Evolutionary conservation across 2,797 vertebrate species (phyloP), one percentile per base, ranked within the genome.

Genomic region (Eurystomus glaucurus): DNA sequence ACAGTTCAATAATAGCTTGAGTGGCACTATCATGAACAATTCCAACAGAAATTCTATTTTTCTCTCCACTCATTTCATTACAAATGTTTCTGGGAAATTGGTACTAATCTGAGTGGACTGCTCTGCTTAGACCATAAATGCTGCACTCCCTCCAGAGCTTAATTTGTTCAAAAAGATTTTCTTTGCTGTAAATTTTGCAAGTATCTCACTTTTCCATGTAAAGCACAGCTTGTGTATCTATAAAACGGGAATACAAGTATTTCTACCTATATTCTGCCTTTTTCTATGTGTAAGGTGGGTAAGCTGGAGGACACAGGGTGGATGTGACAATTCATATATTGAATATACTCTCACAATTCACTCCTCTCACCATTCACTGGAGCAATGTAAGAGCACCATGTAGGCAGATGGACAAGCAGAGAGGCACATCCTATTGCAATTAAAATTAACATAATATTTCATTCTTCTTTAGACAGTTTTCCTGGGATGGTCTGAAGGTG

Each of bases 21-120:
- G 61, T 84, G 61, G 55, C 61, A 94, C 62, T 68, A 41, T 46
- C 46, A 75, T 58, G 45, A 81, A 62, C 61, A 82, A 86, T 69
- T 66, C 76, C 62, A 43, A 88, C 4, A 41, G 62, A 78, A 94
- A 79, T 76, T 69, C 33, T 84, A 26, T 81, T 91, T 91, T 39
- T 81, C 26, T 80, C 58, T 88, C 43, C 23, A 43, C 39, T 90
- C 55, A 82, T 48, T 88, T 92, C 5, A 66, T 82, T 86, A 65
- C 23, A 88, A 96, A 76, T 70, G 84, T 92, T 96, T 94, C 46
- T 88, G 26, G 28, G 71, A 93, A 82, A 88, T 71, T 61, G 45
- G 52, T 65, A 65, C 50, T 94, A 90, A n/a, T 66, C 37, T 75
- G 57, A 86, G 35, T 31, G 26, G 80, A 43, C 52, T 71, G 9